A percentile compares a stretch with the other conserved stretches of the same genome.
These are phyloP conservation scores for Monomorium pharaonis DNA, from an alignment of 1,140 invertebrate species.

Conservation along the genomic window DNA sequence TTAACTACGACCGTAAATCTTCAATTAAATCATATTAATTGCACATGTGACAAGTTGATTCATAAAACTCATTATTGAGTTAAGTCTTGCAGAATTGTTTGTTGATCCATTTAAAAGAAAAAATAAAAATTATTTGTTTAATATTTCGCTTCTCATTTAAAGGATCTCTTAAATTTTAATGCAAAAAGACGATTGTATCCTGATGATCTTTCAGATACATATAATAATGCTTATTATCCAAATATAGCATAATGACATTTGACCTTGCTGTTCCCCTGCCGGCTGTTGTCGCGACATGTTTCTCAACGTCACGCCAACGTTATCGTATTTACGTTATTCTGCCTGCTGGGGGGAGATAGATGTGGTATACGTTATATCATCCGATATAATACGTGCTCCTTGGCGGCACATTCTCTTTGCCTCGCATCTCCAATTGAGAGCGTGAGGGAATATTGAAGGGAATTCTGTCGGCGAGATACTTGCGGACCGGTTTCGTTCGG, in stretches of 20 bases:
- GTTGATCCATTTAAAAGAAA: too few species aligned
- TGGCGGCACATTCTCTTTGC: background rate
- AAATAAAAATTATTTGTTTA: background rate
- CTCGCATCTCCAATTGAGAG: background rate
- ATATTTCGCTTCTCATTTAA: background rate
- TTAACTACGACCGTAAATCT: too few species aligned
- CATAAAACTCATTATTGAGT: too few species aligned
- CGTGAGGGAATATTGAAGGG: too few species aligned
- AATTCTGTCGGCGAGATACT: background rate
- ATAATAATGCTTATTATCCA: conserved; percentile 30
- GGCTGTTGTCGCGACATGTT: conserved; percentile 46
- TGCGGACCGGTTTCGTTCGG: background rate
- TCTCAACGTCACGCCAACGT: background rate
- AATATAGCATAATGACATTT: conserved; percentile 56
- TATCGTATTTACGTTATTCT: conserved; percentile 17
- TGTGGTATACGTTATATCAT: background rate
- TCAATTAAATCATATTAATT: background rate
- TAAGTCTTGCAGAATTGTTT: too few species aligned
- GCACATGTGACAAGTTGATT: too few species aligned
- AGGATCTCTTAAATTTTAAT: background rate
- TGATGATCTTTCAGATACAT: background rate
- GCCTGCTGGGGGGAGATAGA: background rate
- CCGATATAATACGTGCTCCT: background rate
- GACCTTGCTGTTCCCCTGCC: conserved; percentile 19
- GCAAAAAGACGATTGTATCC: background rate